Conservation (phyloP, 2,888 invertebrate genomes). For the Sturmia bella region DNA sequence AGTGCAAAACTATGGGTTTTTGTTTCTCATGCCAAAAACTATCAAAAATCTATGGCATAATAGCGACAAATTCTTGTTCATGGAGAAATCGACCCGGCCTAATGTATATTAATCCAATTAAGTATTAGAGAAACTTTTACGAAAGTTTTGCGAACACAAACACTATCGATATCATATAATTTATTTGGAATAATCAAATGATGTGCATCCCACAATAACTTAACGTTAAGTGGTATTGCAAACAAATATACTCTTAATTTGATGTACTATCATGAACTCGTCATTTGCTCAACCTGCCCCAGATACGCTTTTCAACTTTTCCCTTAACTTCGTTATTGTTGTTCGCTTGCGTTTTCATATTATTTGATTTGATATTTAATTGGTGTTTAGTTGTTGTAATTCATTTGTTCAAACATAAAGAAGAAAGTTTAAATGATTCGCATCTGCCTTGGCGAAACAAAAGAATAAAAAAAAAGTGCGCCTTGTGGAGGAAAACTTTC, state of each 20-base stretch:
- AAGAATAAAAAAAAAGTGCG: neutral
- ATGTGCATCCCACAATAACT: conserved; percentile 10
- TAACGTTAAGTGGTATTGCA: neutral
- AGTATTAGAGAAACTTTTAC: neutral
- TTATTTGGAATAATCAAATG: neutral
- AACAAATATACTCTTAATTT: conserved; percentile 3
- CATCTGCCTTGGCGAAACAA: conserved; percentile 35
- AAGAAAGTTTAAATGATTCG: conserved; percentile 49
- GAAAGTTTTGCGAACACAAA: neutral
- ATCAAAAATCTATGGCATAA: no score
- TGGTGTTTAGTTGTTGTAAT: conserved; percentile 67
- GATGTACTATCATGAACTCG: neutral
- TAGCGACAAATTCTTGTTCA: no score
- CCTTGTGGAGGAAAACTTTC: conserved; percentile 26
- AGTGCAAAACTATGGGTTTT: no score
- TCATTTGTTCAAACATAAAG: conserved; percentile 49
- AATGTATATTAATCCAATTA: no score
- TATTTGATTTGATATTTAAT: conserved; percentile 66
- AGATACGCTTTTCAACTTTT: conserved; percentile 15
- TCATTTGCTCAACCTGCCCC: conserved; percentile 3
- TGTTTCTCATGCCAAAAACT: no score
- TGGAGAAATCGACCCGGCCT: no score
- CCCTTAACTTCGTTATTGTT: conserved; percentile 10
- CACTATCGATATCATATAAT: neutral
- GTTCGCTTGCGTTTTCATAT: conserved; percentile 36